Evolutionary conservation across 2,797 vertebrate genomes (phyloP), one percentile per base, ranked within the genome.

Genomic region (Vespertilio murinus): DNA sequence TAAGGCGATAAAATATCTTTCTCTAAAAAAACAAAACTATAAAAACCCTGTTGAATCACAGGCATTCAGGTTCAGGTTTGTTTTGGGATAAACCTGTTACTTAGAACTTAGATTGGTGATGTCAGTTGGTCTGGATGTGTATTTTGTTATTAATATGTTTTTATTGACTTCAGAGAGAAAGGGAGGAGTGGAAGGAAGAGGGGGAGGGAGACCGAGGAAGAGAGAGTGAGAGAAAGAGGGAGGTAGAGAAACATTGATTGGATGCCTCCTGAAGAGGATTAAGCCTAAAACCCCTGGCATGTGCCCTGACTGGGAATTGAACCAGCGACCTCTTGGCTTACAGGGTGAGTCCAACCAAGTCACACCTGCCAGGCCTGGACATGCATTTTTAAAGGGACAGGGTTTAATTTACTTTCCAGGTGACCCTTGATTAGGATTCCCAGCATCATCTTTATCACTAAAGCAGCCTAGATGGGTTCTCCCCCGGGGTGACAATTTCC

Each of bases 401-500:
- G 78, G 45, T 96, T 94, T 38, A 95, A 71, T 84, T 96, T 81
- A 83, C 42, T 91, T 54, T 89, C 78, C 94, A 30, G 56, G 56
- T 5, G 4, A 59, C 56, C 23, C 11, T 4, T 13, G 23, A 56
- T 56, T 56, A 94, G 65, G 77, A 96, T 97, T 94, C 70, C 88
- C 54, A 56, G 8, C 23, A 30, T 28, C 12, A 61, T 30, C 81
- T 28, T 94, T 70, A 92, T 35, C 88, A 67, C 35, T 77, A 67
- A 94, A 65, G 52, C 64, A 92, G 89, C 93, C 8, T 1, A 47
- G 25, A 75, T 81, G 94, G 30, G 81, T 87, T 95, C 42, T 89
- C 94, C 91, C 93, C 88, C 16, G 1, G 30, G 52, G 94, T 64
- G 92, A 89, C 92, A 92, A 89, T 95, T 97, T 98, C 88, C 89